Conservation (phyloP, 2,113 vertebrate species). For the Mormyrus iriodes region DNA sequence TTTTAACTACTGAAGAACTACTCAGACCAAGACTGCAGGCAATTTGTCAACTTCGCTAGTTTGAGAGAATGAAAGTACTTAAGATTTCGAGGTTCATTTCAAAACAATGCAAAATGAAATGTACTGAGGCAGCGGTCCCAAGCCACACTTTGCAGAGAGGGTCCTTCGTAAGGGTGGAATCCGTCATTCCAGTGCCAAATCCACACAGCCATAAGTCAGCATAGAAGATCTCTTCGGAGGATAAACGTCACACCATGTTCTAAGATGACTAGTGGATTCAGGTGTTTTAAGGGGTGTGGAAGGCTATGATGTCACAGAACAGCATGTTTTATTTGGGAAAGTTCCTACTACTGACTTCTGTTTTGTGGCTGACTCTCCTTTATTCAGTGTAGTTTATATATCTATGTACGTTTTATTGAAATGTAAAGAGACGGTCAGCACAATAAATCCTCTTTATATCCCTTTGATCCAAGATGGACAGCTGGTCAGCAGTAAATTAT, state of each 20-base stretch:
- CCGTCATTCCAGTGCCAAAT: background rate
- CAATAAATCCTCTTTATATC: background rate
- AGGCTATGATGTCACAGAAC: background rate
- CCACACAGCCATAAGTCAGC: background rate
- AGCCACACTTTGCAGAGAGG: background rate
- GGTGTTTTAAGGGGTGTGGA: background rate
- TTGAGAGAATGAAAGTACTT: slow-evolving; percentile 4
- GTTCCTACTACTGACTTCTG: background rate
- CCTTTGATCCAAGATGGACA: background rate
- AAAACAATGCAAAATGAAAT: background rate
- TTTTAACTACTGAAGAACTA: background rate
- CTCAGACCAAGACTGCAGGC: background rate
- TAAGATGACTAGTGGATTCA: background rate
- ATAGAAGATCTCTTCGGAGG: background rate
- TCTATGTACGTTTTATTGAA: background rate
- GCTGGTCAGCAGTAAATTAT: background rate
- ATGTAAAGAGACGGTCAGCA: background rate
- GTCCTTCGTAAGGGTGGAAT: background rate
- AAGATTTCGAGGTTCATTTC: background rate
- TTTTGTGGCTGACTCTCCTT: background rate
- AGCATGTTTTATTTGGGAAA: background rate
- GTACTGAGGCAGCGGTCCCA: background rate
- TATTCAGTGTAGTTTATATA: background rate
- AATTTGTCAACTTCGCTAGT: background rate
- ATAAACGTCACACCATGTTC: background rate